Base-by-base conservation (phyloP, 2,797 vertebrate genomes). In the Glossophaga mutica region DNA sequence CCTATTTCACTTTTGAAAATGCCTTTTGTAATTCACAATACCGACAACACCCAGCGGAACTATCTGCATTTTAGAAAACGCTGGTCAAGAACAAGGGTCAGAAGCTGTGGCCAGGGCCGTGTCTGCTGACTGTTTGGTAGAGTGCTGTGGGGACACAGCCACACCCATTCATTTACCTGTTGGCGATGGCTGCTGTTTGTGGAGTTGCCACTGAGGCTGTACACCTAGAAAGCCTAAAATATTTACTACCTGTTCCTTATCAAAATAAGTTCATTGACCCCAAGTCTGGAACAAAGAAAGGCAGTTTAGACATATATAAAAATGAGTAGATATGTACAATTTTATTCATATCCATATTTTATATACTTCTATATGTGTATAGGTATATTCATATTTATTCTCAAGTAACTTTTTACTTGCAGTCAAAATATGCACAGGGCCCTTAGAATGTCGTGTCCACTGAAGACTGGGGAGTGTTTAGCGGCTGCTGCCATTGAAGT, bases 1-100 rank as follows among this genome's bases (percentile, higher is more conserved):
- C 22, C 70, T 73, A 18, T 62, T 93, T 97, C 6, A 59, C 16
- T 92, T 94, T 93, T 65, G 18, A 87, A 87, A 78, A 57, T 59
- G 22, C 6, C 46, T 68, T n/a, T 79, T 57, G 19, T 87, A 87
- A 71, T 90, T 94, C 48, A 74, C 19, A 42, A 81, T 73, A 67
- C 37, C 39, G 48, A 9, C 6, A 52, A 34, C 5, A 88, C 4
- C 55, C 18, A 15, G 4, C 32, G 11, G 29, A 86, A 70, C 19
- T 42, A 39, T 44, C 29, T 86, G 29, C 67, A 46, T 32, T 84
- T 90, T 52, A 44, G 68, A 87, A 79, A 94, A 22, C 4, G 29
- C 16, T 48, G 24, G 14, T 44, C 22, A 32, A 77, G 29, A 76
- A 90, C 15, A 86, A 55, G 62, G 22, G 16, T 34, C 6, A 55